phyloP scores from a whole-genome alignment of 1,140 invertebrate genomes.

The Saccostrea cuccullata region DNA sequence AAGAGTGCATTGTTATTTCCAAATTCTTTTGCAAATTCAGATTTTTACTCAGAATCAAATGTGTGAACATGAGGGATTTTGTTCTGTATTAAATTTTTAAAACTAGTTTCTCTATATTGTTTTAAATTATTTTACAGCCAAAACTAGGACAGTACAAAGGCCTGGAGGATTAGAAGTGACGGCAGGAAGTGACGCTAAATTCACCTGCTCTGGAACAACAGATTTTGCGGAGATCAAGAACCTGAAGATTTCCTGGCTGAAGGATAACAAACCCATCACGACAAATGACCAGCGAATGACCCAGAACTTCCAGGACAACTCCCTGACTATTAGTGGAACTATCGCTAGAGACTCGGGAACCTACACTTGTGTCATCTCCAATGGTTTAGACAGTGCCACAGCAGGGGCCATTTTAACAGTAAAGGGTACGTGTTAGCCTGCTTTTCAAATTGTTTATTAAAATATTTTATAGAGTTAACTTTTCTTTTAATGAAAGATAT shows the following conservation, averaged over 20 bases:
- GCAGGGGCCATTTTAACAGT: conserved; percentile 94
- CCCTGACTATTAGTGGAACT: conserved; percentile 95
- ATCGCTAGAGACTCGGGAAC: conserved; percentile 95
- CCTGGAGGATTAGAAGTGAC: conserved; percentile 74
- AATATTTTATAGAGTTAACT: too few relatives aligned
- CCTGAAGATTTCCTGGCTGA: conserved; percentile 70
- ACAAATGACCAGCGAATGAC: conserved; percentile 84
- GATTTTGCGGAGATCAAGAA: conserved; percentile 71
- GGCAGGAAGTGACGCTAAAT: conserved; percentile 71
- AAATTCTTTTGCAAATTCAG: too few relatives aligned
- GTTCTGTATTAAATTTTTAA: too few relatives aligned
- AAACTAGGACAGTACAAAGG: conserved; percentile 70
- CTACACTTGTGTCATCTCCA: conserved; percentile 97
- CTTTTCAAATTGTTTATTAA: too few relatives aligned
- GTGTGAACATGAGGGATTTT: too few relatives aligned
- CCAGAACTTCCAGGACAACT: conserved; percentile 86
- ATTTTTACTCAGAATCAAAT: too few relatives aligned
- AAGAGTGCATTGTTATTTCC: too few relatives aligned
- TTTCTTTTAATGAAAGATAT: too few relatives aligned
- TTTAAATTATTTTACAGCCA: conserved; percentile 49
- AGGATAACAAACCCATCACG: conserved; percentile 83
- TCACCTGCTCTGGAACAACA: conserved; percentile 74
- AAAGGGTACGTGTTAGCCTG: conserved; percentile 82
- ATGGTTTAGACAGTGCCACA: conserved; percentile 90
- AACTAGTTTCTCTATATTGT: too few relatives aligned